Evolutionary conservation across 2,113 vertebrate genomes (phyloP).

Genomic region (Tympanuchus pallidicinctus): DNA sequence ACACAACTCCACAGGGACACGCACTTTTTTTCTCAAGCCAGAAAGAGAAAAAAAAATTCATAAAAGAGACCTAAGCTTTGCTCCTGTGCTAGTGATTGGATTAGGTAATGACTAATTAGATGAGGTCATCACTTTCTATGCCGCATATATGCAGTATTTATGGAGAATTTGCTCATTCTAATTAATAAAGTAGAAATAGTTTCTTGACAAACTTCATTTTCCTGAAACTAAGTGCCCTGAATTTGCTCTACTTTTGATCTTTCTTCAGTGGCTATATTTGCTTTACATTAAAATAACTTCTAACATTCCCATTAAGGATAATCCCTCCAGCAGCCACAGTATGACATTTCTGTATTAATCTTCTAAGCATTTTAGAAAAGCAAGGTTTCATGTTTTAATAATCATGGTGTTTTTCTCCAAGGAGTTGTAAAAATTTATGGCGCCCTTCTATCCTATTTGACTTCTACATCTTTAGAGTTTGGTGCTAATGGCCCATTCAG

Average conservation of each 20-base stretch:
- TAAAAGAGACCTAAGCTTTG: background rate
- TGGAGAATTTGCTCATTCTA: conserved; percentile 47
- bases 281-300: conserved; percentile 74
- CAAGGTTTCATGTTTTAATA: conserved; percentile 76
- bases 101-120: conserved; percentile 62
- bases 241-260: conserved; percentile 68
- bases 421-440: conserved; percentile 77
- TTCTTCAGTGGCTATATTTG: conserved; percentile 64
- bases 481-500: conserved; percentile 71
- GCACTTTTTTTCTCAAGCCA: background rate
- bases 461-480: conserved; percentile 70
- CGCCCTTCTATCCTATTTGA: conserved; percentile 75
- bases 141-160: conserved; percentile 23
- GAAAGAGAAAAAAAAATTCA: background rate
- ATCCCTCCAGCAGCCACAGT: conserved; percentile 68
- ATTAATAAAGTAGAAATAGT: conserved; percentile 45
- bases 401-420: conserved; percentile 66
- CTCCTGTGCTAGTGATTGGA: conserved; percentile 31
- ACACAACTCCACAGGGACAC: conserved; percentile 35
- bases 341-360: conserved; percentile 74
- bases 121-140: conserved; percentile 58
- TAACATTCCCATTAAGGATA: conserved; percentile 72
- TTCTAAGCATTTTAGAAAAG: conserved; percentile 73
- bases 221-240: conserved; percentile 50
- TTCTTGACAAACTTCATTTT: conserved; percentile 63